Percentiles rank a stretch among this genome's conserved stretches.
Conservation (phyloP, 2,888 invertebrate species). For the Amblyteles armatorius region DNA sequence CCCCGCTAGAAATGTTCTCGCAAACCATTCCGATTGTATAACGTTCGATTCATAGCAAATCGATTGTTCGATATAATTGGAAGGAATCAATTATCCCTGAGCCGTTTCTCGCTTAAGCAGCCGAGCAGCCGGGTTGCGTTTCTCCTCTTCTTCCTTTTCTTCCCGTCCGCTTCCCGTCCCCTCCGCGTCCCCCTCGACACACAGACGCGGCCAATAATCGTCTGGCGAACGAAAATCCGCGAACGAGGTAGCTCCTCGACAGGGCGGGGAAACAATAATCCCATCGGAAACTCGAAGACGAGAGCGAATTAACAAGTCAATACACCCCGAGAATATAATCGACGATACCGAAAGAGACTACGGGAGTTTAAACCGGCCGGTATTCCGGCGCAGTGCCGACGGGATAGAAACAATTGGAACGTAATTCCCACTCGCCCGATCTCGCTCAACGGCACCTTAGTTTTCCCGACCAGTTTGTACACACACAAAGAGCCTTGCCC, state of each 20-base stretch:
- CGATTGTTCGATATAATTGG: conserved; percentile 57
- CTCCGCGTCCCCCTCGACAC: neutral
- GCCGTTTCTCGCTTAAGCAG: conserved; percentile 22
- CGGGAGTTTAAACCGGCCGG: conserved; percentile 39
- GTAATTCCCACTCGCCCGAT: conserved; percentile 65
- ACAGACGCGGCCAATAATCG: conserved; percentile 57
- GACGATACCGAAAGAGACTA: conserved; percentile 68
- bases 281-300: conserved; percentile 63
- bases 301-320: conserved; percentile 77
- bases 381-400: conserved; percentile 43
- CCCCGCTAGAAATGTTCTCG: neutral
- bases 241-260: conserved; percentile 21
- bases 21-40: conserved; percentile 13
- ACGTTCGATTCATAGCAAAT: conserved; percentile 41
- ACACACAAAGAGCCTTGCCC: neutral
- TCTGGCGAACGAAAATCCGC: conserved; percentile 57
- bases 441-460: conserved; percentile 59
- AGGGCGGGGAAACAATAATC: conserved; percentile 62
- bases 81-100: conserved; percentile 55
- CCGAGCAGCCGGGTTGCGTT: neutral
- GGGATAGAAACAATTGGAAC: conserved; percentile 65
- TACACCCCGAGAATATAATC: conserved; percentile 75
- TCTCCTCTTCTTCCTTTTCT: conserved; percentile 7
- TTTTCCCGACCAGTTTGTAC: conserved; percentile 40
- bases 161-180: neutral